These are phyloP conservation scores for Corythoichthys intestinalis DNA, from an alignment of 2,113 vertebrate species.

Conservation along the genomic window DNA sequence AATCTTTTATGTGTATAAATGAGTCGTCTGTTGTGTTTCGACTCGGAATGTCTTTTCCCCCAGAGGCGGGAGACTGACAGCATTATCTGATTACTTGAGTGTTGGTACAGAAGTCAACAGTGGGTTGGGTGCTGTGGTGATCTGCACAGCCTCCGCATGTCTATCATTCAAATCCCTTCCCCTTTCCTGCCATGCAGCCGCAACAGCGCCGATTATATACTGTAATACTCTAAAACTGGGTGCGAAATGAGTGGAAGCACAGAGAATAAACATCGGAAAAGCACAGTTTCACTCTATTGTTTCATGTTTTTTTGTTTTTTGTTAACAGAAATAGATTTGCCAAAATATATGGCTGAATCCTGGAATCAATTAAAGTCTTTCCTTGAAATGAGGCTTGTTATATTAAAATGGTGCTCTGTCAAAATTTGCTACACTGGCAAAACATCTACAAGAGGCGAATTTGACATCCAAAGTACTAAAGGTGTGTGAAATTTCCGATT, in stretches of 20 bases:
- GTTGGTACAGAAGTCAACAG: conserved; percentile 24
- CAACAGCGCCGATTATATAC: conserved; percentile 22
- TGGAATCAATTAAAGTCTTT: too few relatives aligned
- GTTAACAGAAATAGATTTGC: too few relatives aligned
- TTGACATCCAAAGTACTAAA: too few relatives aligned
- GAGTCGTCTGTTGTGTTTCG: conserved; percentile 37
- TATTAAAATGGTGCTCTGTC: too few relatives aligned
- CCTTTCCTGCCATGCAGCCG: conserved; percentile 9
- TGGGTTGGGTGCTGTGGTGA: conserved; percentile 25
- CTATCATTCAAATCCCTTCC: conserved; percentile 31
- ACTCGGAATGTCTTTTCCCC: conserved; percentile 34
- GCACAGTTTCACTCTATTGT: neutral
- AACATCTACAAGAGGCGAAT: too few relatives aligned
- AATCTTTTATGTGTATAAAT: conserved; percentile 56
- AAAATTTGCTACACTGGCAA: too few relatives aligned
- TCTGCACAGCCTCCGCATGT: conserved; percentile 26
- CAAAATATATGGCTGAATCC: too few relatives aligned
- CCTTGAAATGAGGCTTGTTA: too few relatives aligned
- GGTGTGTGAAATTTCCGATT: too few relatives aligned
- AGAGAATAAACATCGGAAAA: conserved; percentile 14
- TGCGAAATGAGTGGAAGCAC: conserved; percentile 17
- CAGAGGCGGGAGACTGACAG: conserved; percentile 37
- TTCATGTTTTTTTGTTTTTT: neutral
- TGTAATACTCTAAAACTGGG: conserved; percentile 5
- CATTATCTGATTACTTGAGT: conserved; percentile 37